phyloP scores from a whole-genome alignment of 2,113 vertebrate species.

The Psilopsiagon aymara region DNA sequence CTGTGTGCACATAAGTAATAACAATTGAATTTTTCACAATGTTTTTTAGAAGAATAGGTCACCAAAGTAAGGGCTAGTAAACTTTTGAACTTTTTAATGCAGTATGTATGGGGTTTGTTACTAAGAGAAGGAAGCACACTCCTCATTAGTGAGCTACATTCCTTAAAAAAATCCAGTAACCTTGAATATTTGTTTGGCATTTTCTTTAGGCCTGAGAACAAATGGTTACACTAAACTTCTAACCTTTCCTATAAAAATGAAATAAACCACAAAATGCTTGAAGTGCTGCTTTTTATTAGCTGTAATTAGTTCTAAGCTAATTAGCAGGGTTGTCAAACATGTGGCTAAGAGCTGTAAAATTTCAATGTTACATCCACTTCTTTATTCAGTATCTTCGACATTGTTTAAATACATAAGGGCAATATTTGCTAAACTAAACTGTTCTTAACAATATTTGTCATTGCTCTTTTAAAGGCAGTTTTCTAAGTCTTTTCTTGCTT shows the following conservation, averaged over 20 bases:
- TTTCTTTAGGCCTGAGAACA: not conserved
- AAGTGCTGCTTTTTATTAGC: not conserved
- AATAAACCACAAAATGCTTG: not conserved
- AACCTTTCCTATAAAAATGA: not conserved
- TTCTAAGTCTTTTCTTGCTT: not conserved
- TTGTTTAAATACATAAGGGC: not conserved
- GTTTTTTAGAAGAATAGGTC: not conserved
- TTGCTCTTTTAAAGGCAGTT: not conserved
- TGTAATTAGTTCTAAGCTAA: not conserved
- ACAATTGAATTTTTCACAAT: not conserved
- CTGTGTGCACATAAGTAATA: not conserved
- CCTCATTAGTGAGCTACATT: not conserved
- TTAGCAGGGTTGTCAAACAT: not conserved
- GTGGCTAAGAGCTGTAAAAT: not conserved
- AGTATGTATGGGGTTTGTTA: not conserved
- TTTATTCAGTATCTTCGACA: not conserved
- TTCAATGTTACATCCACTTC: not conserved
- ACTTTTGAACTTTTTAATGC: not conserved
- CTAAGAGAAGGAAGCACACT: not conserved
- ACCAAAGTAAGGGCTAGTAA: not conserved
- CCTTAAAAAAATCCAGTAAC: not conserved
- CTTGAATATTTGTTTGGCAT: not conserved
- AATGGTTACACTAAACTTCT: not conserved
- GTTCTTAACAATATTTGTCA: not conserved
- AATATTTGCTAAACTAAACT: not conserved